These are phyloP conservation scores for Cochlearius cochlearius DNA, from an alignment of 2,113 vertebrate species.

Conservation along the genomic window DNA sequence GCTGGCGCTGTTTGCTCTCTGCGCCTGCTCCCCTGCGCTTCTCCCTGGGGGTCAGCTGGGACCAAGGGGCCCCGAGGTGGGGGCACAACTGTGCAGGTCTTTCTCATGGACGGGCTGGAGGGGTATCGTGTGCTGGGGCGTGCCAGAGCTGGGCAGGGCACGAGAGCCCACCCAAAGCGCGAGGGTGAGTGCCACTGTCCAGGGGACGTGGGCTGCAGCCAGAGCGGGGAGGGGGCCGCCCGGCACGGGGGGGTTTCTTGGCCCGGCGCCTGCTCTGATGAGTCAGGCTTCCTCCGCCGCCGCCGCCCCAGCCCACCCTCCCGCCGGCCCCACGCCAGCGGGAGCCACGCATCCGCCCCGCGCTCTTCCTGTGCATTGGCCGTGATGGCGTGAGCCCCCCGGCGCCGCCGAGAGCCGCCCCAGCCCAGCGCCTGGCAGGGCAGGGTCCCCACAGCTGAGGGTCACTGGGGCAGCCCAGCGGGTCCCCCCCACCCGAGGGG, in stretches of 20 bases:
- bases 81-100: too few species aligned
- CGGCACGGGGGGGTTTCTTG: background rate
- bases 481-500: background rate
- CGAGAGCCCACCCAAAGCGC: background rate
- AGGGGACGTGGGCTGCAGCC: background rate
- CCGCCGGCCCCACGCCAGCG: background rate
- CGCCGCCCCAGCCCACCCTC: background rate
- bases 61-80: background rate
- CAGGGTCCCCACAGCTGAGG: background rate
- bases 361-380: background rate
- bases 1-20: background rate
- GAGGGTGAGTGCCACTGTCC: background rate
- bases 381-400: background rate
- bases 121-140: background rate
- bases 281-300: background rate
- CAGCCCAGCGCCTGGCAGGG: background rate
- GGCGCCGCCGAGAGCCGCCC: background rate
- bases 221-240: background rate
- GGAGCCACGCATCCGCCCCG: background rate
- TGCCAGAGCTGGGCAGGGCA: background rate
- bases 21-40: background rate
- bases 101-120: background rate
- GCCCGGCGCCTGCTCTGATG: accelerated
- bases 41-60: background rate
- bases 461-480: background rate